Evolutionary conservation across 2,797 vertebrate species (phyloP).

Genomic region (Sebastes flavidus): DNA sequence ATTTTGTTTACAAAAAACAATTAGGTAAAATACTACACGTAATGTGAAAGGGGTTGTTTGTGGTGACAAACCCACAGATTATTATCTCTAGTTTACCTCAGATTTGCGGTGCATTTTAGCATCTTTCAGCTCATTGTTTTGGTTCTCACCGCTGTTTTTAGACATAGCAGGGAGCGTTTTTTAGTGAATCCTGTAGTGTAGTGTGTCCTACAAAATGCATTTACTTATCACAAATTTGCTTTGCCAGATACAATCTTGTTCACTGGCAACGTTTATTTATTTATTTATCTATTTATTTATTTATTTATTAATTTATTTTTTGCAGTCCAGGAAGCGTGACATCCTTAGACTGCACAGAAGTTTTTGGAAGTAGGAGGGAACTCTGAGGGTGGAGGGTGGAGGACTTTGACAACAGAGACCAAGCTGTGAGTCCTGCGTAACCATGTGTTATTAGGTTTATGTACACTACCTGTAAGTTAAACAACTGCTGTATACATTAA

Average conservation of each 20-base stretch:
- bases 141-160: too few relatives aligned
- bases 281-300: too few relatives aligned
- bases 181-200: background rate
- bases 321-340: background rate
- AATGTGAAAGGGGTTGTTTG: background rate
- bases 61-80: background rate
- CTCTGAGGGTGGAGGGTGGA: background rate
- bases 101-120: background rate
- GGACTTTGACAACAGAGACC: background rate
- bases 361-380: fast-evolving
- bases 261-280: background rate
- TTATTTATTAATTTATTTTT: background rate
- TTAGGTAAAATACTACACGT: background rate
- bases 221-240: background rate
- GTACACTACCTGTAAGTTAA: too few relatives aligned
- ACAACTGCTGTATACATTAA: too few relatives aligned
- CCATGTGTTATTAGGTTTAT: too few relatives aligned
- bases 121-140: background rate
- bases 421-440: background rate
- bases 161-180: background rate
- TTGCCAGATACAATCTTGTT: background rate
- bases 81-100: background rate
- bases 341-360: background rate
- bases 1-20: background rate
- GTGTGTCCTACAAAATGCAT: background rate